A percentile compares a stretch with the other conserved stretches of the same genome.
These are phyloP conservation scores for Neosilurus mollespiculum DNA, from an alignment of 2,797 vertebrate species.

Conservation along the genomic window DNA sequence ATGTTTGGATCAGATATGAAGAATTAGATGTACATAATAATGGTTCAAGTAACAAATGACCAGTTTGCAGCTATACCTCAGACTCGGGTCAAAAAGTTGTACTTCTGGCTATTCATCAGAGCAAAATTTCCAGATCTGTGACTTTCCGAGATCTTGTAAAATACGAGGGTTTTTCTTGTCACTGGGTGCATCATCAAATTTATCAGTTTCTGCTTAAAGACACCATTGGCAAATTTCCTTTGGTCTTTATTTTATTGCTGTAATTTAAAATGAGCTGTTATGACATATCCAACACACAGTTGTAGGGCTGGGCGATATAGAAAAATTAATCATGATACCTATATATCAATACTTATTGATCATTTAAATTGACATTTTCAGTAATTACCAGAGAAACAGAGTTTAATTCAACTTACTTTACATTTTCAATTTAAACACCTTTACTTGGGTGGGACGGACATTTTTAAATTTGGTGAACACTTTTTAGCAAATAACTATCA, in stretches of 20 bases:
- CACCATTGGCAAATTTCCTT: slow-evolving; percentile 6
- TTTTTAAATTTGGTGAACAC: no score
- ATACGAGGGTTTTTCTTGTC: slow-evolving; percentile 34
- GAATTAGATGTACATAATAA: neutral
- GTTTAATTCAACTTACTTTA: no score
- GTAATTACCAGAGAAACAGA: no score
- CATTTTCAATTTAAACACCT: no score
- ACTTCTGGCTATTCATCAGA: slow-evolving; percentile 2
- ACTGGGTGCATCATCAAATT: neutral
- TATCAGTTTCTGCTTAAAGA: slow-evolving; percentile 12
- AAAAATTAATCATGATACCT: no score
- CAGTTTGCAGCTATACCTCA: neutral
- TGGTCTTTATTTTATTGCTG: neutral
- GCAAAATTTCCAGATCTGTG: slow-evolving; percentile 2
- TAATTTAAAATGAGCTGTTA: neutral
- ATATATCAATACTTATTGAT: no score
- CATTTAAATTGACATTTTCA: no score
- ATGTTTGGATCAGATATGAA: neutral
- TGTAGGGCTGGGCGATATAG: no score
- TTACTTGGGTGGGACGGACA: no score
- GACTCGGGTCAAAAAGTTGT: neutral
- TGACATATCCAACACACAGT: neutral
- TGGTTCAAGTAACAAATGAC: neutral
- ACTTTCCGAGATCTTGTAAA: slow-evolving; percentile 27
- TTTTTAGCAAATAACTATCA: no score